Base-by-base conservation (phyloP, 2,888 invertebrate species). In the Minunthozetes semirufus region DNA sequence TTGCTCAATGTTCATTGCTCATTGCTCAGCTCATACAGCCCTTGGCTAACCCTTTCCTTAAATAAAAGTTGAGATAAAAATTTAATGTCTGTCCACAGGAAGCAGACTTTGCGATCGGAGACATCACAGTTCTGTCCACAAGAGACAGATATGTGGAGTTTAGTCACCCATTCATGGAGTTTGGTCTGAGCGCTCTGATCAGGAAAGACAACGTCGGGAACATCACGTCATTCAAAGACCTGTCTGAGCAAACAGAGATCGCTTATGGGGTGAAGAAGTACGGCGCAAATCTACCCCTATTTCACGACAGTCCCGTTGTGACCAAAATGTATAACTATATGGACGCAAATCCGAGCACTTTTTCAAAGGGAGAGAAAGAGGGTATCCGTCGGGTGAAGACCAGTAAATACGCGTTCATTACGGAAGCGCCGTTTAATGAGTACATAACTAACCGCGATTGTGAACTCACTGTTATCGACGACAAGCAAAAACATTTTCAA, bases 171-270 rank as follows among this genome's bases (percentile, higher is more conserved):
- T 74, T 74, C n/a, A 33, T 74, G 38, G 56, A 74, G 70, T 74
- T 50, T 46, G 74, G 74, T 22, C 33, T 74, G 17, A 42, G 53
- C 9, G 74, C 74, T 53, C 50, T 74, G 15, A 66, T 66, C 17
- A 25, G 42, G 1, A 66, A 66, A 38, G 66, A 66, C n/a, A 33
- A 38, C 15, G n/a, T 38, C 1, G n/a, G n/a, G 15, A 48, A 38
- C 17, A 71, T 74, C 3, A 27, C 70, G 13, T 29, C 53, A 2
- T 74, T 74, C 22, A 93, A 95, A 80, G 98, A 99, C 83, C 85
- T 99, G 72, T 93, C 96, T 0, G 92, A 92, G 66, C 98, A 99
- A 85, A 92, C 89, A 6, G 90, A 90, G 75, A 95, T 99, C 78
- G 87, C 91, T 22, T 99, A 98, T 81, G 99, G 98, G 0, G 74